Conservation (phyloP, 2,797 vertebrate genomes). For the Rhinogobio ventralis region DNA sequence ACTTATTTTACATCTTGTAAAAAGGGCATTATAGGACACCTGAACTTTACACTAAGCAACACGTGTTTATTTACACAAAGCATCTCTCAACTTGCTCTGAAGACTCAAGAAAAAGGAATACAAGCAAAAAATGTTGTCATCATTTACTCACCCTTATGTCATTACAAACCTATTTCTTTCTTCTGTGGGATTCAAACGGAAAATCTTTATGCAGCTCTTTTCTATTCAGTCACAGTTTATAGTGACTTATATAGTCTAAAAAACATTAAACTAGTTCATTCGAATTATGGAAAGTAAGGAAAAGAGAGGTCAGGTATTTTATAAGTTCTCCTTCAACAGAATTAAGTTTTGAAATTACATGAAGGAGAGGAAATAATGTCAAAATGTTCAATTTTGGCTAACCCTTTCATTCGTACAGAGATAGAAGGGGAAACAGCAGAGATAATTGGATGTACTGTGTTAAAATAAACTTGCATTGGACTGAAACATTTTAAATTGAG, state of each 20-base stretch:
- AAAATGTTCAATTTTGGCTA: background rate
- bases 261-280: background rate
- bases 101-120: background rate
- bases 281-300: background rate
- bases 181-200: background rate
- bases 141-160: background rate
- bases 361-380: background rate
- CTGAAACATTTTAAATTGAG: constrained; percentile 28
- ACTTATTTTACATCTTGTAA: no score
- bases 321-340: background rate
- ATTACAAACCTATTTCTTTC: background rate
- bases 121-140: background rate
- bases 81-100: background rate
- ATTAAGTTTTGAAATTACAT: background rate
- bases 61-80: background rate
- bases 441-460: background rate
- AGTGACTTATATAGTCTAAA: background rate
- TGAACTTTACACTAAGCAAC: background rate
- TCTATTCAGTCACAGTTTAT: background rate
- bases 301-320: background rate
- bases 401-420: background rate
- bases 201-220: background rate
- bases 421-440: background rate
- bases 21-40: no score
- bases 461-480: constrained; percentile 2